These are phyloP conservation scores for Brachionus paranguensis DNA, from an alignment of 1,140 invertebrate species.

Conservation along the genomic window DNA sequence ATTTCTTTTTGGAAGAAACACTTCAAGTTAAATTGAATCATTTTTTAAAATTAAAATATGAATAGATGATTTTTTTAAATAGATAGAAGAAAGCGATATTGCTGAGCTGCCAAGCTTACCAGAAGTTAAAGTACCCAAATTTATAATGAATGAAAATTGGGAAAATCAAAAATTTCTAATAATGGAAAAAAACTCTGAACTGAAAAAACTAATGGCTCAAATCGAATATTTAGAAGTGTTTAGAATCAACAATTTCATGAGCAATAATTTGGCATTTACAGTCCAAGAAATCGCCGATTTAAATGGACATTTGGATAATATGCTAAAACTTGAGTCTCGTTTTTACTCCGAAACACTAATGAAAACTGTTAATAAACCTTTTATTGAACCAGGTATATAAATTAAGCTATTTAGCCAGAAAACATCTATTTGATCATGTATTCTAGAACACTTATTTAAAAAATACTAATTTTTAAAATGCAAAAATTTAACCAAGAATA, in stretches of 20 bases:
- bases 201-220: neutral
- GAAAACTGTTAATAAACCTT: neutral
- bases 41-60: neutral
- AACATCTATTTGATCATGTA: neutral
- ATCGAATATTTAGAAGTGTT: conserved; percentile 6
- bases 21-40: neutral
- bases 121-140: neutral
- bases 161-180: neutral
- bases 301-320: neutral
- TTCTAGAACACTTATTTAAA: neutral
- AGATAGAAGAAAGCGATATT: neutral
- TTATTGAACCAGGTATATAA: neutral
- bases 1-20: neutral
- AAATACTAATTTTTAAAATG: too few species aligned
- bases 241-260: neutral
- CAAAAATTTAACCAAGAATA: too few species aligned
- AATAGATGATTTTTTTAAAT: neutral
- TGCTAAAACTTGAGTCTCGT: neutral
- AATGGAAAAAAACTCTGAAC: neutral
- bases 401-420: neutral
- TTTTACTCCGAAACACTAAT: neutral
- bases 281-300: neutral
- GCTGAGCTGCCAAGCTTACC: neutral
- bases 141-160: conserved; percentile 4
- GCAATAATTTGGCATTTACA: neutral